phyloP scores from a whole-genome alignment of 2,113 vertebrate species.

The Pogona vitticeps region DNA sequence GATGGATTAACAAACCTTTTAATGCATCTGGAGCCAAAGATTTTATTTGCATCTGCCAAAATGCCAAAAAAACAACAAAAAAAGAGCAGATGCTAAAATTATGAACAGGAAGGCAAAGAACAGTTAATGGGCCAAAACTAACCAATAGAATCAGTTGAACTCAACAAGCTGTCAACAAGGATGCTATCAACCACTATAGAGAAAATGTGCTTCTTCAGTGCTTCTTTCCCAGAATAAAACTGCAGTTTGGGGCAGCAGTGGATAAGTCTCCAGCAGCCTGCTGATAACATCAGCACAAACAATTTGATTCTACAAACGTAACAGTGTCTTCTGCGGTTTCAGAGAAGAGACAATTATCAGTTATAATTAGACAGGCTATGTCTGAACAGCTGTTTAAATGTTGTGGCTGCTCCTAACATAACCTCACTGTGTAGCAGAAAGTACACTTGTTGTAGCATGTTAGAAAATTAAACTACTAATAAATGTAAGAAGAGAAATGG shows the following conservation, averaged over 20 bases:
- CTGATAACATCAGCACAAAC: neutral
- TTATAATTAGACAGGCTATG: neutral
- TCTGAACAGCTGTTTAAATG: neutral
- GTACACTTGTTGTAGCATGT: neutral
- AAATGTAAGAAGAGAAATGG: neutral
- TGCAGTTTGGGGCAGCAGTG: neutral
- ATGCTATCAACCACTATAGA: neutral
- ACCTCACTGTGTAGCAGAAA: neutral
- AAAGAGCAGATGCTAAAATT: neutral
- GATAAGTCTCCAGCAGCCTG: neutral
- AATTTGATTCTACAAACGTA: neutral
- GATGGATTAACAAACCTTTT: neutral
- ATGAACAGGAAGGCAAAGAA: neutral
- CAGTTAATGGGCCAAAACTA: neutral
- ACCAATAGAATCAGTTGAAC: neutral
- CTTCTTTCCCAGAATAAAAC: neutral
- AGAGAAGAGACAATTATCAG: neutral
- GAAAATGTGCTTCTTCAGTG: neutral
- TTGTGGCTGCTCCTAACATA: neutral
- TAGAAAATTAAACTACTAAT: neutral
- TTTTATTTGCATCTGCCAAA: neutral
- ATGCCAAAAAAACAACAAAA: neutral
- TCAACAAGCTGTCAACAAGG: neutral
- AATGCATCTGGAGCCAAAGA: neutral
- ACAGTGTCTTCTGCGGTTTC: neutral